phyloP scores from a whole-genome alignment of 2,797 vertebrate species.

The Kryptopterus vitreolus region DNA sequence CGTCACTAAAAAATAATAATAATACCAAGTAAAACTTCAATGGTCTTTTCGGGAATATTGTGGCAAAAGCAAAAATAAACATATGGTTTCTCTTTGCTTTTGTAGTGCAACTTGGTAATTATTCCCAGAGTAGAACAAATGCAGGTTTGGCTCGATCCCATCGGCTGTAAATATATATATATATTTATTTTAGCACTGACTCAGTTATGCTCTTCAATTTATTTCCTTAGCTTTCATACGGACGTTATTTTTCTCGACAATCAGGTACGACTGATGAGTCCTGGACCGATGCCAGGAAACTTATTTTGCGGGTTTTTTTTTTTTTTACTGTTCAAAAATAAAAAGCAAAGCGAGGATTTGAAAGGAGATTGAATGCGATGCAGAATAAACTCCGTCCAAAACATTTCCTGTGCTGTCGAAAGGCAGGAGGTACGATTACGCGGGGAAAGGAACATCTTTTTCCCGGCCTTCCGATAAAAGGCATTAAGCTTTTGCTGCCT shows the following conservation, averaged over 20 bases:
- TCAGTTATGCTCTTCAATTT: neutral
- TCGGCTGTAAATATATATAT: neutral
- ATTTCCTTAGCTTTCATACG: neutral
- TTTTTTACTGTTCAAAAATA: neutral
- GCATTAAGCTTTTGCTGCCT: neutral
- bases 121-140: neutral
- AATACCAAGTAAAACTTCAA: neutral
- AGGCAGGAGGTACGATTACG: neutral
- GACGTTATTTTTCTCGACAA: neutral
- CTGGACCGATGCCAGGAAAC: neutral
- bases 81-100: neutral
- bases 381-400: no score
- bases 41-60: neutral
- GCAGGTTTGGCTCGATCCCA: neutral
- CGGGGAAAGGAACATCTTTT: neutral
- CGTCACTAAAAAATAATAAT: conserved; percentile 2
- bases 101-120: neutral
- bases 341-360: neutral
- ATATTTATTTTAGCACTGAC: neutral
- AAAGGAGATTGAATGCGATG: neutral
- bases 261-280: no score
- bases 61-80: no score
- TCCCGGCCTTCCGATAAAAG: neutral
- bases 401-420: neutral
- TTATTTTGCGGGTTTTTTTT: neutral